Conservation (phyloP, 2,113 vertebrate genomes). For the Sciurus niger region DNA sequence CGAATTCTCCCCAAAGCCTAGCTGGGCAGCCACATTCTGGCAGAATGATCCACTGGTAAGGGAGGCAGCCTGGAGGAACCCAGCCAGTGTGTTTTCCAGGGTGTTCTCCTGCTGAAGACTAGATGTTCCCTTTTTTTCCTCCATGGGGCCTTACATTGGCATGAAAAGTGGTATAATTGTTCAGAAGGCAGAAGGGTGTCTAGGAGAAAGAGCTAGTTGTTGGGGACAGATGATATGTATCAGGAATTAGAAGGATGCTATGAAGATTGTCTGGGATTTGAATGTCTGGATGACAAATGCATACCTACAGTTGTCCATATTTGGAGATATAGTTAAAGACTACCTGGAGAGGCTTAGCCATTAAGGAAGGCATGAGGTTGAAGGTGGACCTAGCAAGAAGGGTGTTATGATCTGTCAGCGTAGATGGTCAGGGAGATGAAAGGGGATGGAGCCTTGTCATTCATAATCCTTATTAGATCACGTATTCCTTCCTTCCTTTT, state of each 20-base stretch:
- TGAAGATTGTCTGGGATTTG: conserved; percentile 6
- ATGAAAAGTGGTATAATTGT: conserved; percentile 36
- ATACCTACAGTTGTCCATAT: neutral
- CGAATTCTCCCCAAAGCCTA: neutral
- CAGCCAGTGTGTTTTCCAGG: neutral
- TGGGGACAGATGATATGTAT: neutral
- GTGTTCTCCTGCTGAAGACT: conserved; percentile 13
- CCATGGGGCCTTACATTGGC: neutral
- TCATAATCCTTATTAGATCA: neutral
- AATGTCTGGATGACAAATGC: neutral
- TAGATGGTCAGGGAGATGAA: neutral
- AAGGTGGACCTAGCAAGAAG: neutral
- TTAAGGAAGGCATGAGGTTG: neutral
- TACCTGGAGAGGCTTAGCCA: neutral
- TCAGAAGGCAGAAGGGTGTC: neutral
- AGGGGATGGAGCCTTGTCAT: neutral
- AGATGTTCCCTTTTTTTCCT: neutral
- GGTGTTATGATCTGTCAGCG: neutral
- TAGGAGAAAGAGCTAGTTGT: neutral
- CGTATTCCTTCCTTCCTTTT: neutral
- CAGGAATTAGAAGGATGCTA: neutral
- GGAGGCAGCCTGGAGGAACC: conserved; percentile 14
- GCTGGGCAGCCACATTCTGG: neutral
- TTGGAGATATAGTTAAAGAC: neutral
- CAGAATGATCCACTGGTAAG: neutral